These are phyloP conservation scores for Sardinella longiceps DNA, from an alignment of 2,797 vertebrate species.

Conservation along the genomic window DNA sequence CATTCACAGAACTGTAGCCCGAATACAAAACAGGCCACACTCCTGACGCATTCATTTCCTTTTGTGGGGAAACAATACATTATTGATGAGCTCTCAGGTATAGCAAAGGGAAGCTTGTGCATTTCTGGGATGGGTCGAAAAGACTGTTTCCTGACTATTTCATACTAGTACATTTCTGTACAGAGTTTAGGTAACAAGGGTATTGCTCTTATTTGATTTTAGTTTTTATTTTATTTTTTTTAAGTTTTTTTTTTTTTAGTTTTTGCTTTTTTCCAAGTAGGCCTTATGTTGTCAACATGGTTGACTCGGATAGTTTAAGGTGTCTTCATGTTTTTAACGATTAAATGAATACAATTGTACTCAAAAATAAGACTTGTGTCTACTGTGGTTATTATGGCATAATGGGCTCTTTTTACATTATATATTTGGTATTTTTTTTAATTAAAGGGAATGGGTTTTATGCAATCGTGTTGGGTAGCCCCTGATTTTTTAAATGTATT, in stretches of 20 bases:
- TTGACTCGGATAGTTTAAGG: not conserved
- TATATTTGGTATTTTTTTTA: conserved; percentile 15
- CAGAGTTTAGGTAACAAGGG: not conserved
- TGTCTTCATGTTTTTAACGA: not conserved
- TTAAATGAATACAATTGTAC: not conserved
- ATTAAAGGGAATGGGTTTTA: conserved; percentile 23
- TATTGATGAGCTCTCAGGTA: not conserved
- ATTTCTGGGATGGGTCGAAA: not conserved
- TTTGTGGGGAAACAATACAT: not conserved
- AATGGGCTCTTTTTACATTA: not conserved
- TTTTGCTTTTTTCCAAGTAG: too few relatives aligned
- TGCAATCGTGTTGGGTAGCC: not conserved
- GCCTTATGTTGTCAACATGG: not conserved
- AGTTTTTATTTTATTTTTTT: not conserved
- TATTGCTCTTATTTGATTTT: conserved; percentile 9
- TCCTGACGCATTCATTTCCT: not conserved
- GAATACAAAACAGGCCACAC: not conserved
- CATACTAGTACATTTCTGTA: not conserved
- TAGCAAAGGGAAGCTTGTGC: not conserved
- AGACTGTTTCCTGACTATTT: not conserved
- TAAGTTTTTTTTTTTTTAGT: not conserved
- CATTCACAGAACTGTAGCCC: not conserved
- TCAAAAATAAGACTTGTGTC: conserved; percentile 8
- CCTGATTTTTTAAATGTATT: conserved; percentile 8
- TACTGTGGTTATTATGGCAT: not conserved